A percentile compares a stretch with the other conserved stretches of the same genome.
Evolutionary conservation across 1,140 invertebrate genomes (phyloP).

Genomic region (Drosophila pachea): DNA sequence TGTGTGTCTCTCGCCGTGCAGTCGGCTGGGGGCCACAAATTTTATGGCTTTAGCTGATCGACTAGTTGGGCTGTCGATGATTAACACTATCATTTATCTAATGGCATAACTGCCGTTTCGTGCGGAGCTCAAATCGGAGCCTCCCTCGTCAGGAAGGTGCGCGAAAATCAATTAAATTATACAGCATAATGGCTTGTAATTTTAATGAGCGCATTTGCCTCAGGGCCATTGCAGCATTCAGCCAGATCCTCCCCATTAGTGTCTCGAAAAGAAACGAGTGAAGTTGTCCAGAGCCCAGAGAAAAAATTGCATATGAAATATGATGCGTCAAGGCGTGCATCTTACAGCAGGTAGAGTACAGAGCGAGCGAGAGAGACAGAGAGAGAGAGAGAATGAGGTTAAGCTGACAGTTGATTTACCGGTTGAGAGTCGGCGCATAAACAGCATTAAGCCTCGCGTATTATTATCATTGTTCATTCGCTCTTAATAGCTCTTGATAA

Average conservation of each 20-base stretch:
- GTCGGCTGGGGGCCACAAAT: slow-evolving; percentile 40
- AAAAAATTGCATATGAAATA: slow-evolving; percentile 52
- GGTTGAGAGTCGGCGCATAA: slow-evolving; percentile 5
- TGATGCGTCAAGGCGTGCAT: slow-evolving; percentile 37
- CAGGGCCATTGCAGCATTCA: not conserved
- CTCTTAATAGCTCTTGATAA: slow-evolving; percentile 6
- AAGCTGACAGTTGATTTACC: slow-evolving; percentile 47
- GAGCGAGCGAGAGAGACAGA: slow-evolving; percentile 45
- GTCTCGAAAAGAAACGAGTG: slow-evolving; percentile 14
- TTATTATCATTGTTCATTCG: slow-evolving; percentile 18
- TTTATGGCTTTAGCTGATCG: slow-evolving; percentile 34
- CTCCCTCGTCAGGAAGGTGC: slow-evolving; percentile 44
- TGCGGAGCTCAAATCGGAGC: slow-evolving; percentile 1
- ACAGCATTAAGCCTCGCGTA: slow-evolving; percentile 17
- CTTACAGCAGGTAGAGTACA: slow-evolving; percentile 54
- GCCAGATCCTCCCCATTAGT: slow-evolving; percentile 28
- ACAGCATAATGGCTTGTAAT: slow-evolving; percentile 41
- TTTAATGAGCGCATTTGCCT: slow-evolving; percentile 33
- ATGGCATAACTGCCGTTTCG: slow-evolving; percentile 40
- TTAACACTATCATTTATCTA: slow-evolving; percentile 71
- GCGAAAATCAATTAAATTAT: slow-evolving; percentile 65
- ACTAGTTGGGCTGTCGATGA: slow-evolving; percentile 28
- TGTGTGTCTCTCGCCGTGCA: slow-evolving; percentile 9
- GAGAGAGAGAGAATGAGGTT: slow-evolving; percentile 12
- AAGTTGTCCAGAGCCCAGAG: slow-evolving; percentile 1